Evolutionary conservation across 2,113 vertebrate species (phyloP).

Genomic region (Coptodon bakossiorum): DNA sequence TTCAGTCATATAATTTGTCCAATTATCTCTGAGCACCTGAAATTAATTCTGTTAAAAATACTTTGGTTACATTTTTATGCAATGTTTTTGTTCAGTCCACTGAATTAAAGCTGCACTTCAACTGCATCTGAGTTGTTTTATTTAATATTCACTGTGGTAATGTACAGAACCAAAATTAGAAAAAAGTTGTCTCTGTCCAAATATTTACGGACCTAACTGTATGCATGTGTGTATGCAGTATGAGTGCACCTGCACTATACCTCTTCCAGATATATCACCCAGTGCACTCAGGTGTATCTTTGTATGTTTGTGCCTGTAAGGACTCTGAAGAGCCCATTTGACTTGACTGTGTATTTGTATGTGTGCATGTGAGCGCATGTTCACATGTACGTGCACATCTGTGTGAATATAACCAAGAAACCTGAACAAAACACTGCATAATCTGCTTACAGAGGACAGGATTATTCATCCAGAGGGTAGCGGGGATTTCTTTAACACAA

Average conservation of each 20-base stretch:
- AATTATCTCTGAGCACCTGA: rapidly evolving
- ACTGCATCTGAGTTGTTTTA: neutral
- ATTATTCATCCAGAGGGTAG: conserved; percentile 18
- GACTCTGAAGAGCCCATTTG: neutral
- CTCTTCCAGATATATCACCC: neutral
- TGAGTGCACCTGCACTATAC: neutral
- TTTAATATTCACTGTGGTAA: neutral
- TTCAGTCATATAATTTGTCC: neutral
- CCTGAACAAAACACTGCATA: conserved; percentile 13
- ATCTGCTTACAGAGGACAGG: conserved; percentile 15
- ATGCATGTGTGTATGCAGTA: neutral
- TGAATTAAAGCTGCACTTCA: neutral
- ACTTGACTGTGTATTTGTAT: neutral
- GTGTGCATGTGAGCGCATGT: neutral
- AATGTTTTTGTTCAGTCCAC: neutral
- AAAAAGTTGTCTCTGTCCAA: neutral
- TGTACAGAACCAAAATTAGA: neutral
- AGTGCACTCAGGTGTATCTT: neutral
- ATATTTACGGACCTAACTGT: neutral
- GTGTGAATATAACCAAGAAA: conserved; percentile 17
- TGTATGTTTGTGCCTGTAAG: neutral
- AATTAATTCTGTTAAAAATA: neutral
- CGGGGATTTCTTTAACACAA: conserved; percentile 11
- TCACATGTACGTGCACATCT: neutral
- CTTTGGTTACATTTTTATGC: neutral